Conservation (phyloP, 2,113 vertebrate species). For the Noctilio leporinus region DNA sequence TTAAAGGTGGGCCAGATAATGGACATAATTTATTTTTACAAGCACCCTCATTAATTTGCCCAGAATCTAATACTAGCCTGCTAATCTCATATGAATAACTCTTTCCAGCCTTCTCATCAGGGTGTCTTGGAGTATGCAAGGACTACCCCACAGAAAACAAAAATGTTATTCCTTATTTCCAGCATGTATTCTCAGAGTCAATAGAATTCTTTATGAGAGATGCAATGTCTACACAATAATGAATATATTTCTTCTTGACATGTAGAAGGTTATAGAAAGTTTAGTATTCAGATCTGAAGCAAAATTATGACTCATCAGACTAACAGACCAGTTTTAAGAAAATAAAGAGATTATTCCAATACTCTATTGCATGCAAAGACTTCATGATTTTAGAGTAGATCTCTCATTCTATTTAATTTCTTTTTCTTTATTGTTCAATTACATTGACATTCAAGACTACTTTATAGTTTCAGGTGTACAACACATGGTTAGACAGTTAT, state of each 20-base stretch:
- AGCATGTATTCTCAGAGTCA: neutral
- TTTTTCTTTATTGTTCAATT: neutral
- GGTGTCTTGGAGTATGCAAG: neutral
- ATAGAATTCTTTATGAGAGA: neutral
- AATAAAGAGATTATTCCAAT: neutral
- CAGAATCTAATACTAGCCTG: neutral
- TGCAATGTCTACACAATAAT: neutral
- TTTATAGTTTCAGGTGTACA: neutral
- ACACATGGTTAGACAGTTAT: neutral
- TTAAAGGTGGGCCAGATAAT: conserved; percentile 55
- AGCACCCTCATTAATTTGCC: neutral
- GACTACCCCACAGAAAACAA: neutral
- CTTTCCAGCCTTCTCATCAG: conserved; percentile 30
- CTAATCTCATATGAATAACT: neutral
- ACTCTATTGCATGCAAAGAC: neutral
- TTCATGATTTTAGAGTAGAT: neutral
- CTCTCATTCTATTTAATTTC: neutral
- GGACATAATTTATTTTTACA: conserved; percentile 32
- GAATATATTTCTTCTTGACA: neutral
- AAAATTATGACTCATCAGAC: neutral
- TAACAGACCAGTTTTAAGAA: neutral
- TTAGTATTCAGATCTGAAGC: neutral
- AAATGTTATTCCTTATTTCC: neutral
- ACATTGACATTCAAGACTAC: neutral
- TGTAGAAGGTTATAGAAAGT: neutral